These are phyloP conservation scores for Spialia ferax DNA, from an alignment of 2,888 invertebrate species.

Conservation along the genomic window DNA sequence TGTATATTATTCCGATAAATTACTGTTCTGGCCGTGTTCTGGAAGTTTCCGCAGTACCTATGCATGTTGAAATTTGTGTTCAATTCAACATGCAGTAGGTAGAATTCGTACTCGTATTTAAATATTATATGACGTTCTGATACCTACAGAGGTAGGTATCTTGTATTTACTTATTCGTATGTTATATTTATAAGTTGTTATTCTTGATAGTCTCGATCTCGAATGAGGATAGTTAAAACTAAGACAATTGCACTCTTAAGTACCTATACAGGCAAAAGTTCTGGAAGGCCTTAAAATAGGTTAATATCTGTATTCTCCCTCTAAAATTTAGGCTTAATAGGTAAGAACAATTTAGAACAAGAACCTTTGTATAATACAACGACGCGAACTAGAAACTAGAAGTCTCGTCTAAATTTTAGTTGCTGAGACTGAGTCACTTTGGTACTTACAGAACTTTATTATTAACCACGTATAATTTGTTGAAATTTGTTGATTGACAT, in stretches of 20 bases:
- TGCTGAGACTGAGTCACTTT: conserved; percentile 9
- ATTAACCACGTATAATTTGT: conserved; percentile 25
- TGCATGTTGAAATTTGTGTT: not conserved
- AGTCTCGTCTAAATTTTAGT: not conserved
- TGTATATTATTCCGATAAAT: not conserved
- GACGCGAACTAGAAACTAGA: not conserved
- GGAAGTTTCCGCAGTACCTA: not conserved
- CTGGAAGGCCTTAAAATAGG: not conserved
- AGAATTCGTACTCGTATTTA: not conserved
- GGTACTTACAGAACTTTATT: conserved; percentile 16
- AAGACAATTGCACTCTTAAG: too few relatives aligned
- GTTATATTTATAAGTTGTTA: too few relatives aligned
- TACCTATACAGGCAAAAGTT: too few relatives aligned
- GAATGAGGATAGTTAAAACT: too few relatives aligned
- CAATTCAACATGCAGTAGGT: not conserved
- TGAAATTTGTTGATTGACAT: conserved; percentile 33
- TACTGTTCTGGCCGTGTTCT: not conserved
- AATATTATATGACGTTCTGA: not conserved
- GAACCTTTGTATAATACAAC: not conserved
- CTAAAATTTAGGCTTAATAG: not conserved
- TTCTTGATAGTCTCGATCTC: too few relatives aligned
- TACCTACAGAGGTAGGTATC: too few relatives aligned
- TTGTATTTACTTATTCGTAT: too few relatives aligned
- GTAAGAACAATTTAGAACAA: not conserved
- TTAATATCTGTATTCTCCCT: not conserved